These are phyloP conservation scores for Tetraneura akinire DNA, from an alignment of 1,140 invertebrate species.

Conservation along the genomic window DNA sequence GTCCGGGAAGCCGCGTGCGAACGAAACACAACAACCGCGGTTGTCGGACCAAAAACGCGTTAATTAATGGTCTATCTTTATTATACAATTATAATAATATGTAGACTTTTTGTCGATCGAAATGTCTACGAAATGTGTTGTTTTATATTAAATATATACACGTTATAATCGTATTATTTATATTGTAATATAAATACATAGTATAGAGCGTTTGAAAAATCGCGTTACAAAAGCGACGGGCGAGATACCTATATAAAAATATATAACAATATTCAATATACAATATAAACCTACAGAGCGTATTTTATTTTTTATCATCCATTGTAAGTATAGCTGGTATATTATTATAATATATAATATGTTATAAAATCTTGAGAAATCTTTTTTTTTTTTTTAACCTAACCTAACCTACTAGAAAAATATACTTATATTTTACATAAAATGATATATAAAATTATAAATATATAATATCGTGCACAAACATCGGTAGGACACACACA, in stretches of 20 bases:
- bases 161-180: not conserved
- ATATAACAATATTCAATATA: too few relatives aligned
- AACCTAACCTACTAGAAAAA: too few relatives aligned
- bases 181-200: not conserved
- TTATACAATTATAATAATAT: not conserved
- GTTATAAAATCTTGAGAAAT: too few relatives aligned
- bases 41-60: not conserved
- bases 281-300: too few relatives aligned
- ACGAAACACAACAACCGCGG: constrained; percentile 27
- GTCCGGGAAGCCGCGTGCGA: constrained; percentile 26
- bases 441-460: not conserved
- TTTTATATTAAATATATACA: constrained; percentile 2
- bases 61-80: constrained; percentile 27
- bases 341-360: too few relatives aligned
- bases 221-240: too few relatives aligned
- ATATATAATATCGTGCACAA: not conserved
- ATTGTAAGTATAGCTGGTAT: too few relatives aligned
- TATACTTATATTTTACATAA: constrained; percentile 5
- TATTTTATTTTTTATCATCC: not conserved
- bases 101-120: constrained; percentile 3
- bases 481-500: not conserved
- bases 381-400: too few relatives aligned
- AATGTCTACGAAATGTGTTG: constrained; percentile 21
- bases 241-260: too few relatives aligned
- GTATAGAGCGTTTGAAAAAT: too few relatives aligned